Evolutionary conservation across 2,113 vertebrate genomes (phyloP).

Genomic region (Hippocampus guttulatus): DNA sequence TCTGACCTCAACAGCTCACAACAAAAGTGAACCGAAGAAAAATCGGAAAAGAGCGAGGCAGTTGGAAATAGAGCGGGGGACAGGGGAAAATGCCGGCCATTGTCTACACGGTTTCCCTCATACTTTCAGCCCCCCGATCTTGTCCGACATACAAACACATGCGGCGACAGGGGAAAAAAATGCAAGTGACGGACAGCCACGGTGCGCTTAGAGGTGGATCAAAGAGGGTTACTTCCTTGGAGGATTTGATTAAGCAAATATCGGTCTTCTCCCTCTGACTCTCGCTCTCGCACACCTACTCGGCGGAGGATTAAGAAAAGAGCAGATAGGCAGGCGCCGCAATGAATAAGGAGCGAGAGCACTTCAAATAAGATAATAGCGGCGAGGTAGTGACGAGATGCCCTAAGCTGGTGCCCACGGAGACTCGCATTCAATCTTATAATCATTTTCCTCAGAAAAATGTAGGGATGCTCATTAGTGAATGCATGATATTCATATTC

Average conservation of each 20-base stretch:
- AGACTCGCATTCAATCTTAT: conserved; percentile 38
- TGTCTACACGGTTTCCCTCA: conserved; percentile 37
- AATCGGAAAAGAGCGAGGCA: conserved; percentile 20
- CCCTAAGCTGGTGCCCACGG: conserved; percentile 29
- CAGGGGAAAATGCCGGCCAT: conserved; percentile 25
- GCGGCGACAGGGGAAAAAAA: conserved; percentile 10
- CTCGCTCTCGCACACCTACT: conserved; percentile 51
- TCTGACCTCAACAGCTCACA: conserved; percentile 44
- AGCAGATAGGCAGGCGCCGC: conserved; percentile 19
- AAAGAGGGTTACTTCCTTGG: conserved; percentile 49
- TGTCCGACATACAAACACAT: background rate
- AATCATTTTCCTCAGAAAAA: conserved; percentile 9
- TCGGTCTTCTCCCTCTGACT: conserved; percentile 40
- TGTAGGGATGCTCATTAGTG: conserved; percentile 22
- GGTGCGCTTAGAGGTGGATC: conserved; percentile 59
- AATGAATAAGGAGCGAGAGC: conserved; percentile 14
- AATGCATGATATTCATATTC: conserved; percentile 24
- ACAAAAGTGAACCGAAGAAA: conserved; percentile 35
- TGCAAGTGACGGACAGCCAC: conserved; percentile 38
- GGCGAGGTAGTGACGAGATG: conserved; percentile 41
- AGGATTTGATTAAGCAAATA: conserved; percentile 68
- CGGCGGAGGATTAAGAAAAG: conserved; percentile 52
- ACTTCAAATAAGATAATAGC: conserved; percentile 51
- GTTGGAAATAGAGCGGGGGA: conserved; percentile 19
- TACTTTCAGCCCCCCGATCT: background rate